Percentiles rank a stretch among this genome's conserved stretches.
phyloP scores from a whole-genome alignment of 2,888 invertebrate genomes.

The Taphrorychus bicolor region DNA sequence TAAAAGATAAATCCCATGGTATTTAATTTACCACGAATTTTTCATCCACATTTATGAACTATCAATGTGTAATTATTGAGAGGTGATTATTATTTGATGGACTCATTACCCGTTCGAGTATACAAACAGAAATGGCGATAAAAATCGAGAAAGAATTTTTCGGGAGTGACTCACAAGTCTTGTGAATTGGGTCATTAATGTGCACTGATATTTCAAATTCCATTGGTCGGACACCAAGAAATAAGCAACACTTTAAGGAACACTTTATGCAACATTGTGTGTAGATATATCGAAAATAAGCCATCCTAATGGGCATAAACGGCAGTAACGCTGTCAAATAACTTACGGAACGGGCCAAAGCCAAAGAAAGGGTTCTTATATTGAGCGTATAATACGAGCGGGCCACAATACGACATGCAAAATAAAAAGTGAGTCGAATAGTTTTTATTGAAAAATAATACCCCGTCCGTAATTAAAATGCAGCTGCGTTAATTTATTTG shows the following conservation, averaged over 20 bases:
- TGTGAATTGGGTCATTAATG: background rate
- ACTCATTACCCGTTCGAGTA: background rate
- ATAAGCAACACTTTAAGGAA: conserved; percentile 16
- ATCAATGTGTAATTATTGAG: background rate
- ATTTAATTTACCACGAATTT: conserved; percentile 28
- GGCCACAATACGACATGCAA: conserved; percentile 32
- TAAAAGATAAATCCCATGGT: conserved; percentile 44
- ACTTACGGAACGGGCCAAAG: conserved; percentile 40
- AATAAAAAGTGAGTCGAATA: conserved; percentile 40
- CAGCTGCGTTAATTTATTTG: conserved; percentile 51
- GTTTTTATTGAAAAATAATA: conserved; percentile 49
- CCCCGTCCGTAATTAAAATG: conserved; percentile 46
- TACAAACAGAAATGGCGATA: background rate
- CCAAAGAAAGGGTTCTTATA: conserved; percentile 38
- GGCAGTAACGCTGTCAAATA: conserved; percentile 46
- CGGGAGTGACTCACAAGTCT: background rate
- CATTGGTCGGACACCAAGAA: background rate
- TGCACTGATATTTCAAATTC: background rate
- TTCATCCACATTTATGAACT: conserved; percentile 26
- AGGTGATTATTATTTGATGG: background rate
- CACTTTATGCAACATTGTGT: conserved; percentile 26
- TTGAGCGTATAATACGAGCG: conserved; percentile 33
- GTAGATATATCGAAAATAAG: conserved; percentile 23
- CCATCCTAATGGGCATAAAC: conserved; percentile 28
- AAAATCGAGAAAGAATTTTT: background rate